Conservation (phyloP, 2,113 vertebrate species). For the Merops nubicus region DNA sequence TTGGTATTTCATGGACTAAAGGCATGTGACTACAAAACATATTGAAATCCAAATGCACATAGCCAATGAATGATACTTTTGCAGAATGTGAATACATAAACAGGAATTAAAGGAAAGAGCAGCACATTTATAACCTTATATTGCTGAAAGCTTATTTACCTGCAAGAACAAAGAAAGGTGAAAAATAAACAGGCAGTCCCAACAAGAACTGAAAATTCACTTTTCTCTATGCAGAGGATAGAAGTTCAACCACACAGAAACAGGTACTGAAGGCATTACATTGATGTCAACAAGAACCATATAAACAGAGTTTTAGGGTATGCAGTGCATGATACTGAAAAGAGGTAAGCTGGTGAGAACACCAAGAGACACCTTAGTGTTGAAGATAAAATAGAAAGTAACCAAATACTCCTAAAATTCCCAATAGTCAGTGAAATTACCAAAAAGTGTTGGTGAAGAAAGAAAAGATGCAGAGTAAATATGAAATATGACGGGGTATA, state of each 20-base stretch:
- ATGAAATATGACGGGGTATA: not conserved
- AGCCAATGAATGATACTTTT: not conserved
- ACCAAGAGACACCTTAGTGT: not conserved
- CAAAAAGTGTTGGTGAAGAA: not conserved
- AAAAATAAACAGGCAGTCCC: not conserved
- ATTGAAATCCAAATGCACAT: not conserved
- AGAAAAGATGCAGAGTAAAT: not conserved
- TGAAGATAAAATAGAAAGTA: not conserved
- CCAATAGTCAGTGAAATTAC: not conserved
- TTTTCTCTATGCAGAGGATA: not conserved
- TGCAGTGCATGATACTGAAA: not conserved
- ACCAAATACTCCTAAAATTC: not conserved
- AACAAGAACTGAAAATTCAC: not conserved
- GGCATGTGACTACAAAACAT: not conserved
- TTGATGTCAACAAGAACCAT: not conserved
- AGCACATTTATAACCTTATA: not conserved
- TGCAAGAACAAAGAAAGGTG: not conserved
- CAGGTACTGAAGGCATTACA: not conserved
- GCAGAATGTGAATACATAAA: not conserved
- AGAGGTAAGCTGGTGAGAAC: not conserved
- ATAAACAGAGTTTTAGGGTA: not conserved
- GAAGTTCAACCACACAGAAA: not conserved
- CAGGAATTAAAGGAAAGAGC: not conserved
- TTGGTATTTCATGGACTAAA: not conserved
- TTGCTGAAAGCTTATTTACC: not conserved